phyloP scores from a whole-genome alignment of 2,113 vertebrate species.

The Urocynchramus pylzowi region DNA sequence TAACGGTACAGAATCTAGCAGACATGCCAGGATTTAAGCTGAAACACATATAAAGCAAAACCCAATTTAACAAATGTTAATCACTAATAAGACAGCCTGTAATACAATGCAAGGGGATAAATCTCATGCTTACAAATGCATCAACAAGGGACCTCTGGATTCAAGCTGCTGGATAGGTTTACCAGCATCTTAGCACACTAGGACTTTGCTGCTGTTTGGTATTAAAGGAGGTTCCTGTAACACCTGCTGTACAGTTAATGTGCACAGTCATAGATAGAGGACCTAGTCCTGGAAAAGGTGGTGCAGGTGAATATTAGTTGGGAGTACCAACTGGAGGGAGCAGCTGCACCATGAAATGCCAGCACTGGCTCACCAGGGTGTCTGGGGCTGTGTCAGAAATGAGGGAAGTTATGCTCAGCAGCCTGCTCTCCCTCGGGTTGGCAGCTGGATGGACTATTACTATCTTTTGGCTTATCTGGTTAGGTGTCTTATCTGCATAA shows the following conservation, averaged over 20 bases:
- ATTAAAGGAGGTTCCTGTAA: background rate
- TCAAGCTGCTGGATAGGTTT: background rate
- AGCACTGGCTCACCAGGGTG: background rate
- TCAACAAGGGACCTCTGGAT: background rate
- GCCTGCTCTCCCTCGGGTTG: background rate
- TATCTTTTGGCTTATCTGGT: background rate
- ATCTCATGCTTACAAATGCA: background rate
- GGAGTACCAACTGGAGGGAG: background rate
- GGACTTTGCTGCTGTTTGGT: background rate
- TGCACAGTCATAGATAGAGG: background rate
- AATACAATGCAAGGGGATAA: background rate
- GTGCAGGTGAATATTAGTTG: background rate
- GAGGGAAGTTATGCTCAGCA: fast-evolving
- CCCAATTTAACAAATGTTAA: background rate
- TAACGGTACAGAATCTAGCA: background rate
- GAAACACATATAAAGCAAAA: background rate
- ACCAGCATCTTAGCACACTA: background rate
- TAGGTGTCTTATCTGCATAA: background rate
- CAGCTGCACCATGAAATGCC: background rate
- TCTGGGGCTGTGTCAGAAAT: background rate
- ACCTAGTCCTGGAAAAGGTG: background rate
- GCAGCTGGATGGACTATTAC: background rate
- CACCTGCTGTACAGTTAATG: background rate
- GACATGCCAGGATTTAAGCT: background rate
- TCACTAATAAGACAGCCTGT: background rate